Conservation (phyloP, 2,888 invertebrate species). For the Drosophila eohydei region DNA sequence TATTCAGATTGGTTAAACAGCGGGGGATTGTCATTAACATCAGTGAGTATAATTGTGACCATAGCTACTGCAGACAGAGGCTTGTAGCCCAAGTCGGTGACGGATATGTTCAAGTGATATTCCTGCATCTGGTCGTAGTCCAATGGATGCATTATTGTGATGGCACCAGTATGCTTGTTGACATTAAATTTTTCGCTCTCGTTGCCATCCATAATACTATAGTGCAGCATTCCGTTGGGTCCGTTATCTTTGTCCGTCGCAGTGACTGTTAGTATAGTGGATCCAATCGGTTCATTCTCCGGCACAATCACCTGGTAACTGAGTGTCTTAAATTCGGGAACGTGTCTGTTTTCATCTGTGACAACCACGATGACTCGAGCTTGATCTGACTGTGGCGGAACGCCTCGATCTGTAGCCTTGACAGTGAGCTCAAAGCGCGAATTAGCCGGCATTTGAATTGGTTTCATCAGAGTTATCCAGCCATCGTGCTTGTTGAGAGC, state of each 20-base stretch:
- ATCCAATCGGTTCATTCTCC: constrained; percentile 95
- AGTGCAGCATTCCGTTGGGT: constrained; percentile 95
- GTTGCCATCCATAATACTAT: constrained; percentile 93
- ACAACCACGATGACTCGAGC: constrained; percentile 90
- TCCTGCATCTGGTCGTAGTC: constrained; percentile 95
- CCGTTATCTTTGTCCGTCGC: constrained; percentile 95
- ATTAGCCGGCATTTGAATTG: constrained; percentile 86
- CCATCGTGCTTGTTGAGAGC: constrained; percentile 91
- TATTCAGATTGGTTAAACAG: constrained; percentile 92
- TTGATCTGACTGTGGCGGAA: constrained; percentile 93
- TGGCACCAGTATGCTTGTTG: constrained; percentile 90
- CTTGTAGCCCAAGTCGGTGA: constrained; percentile 93
- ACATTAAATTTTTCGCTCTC: constrained; percentile 92
- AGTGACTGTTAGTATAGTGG: constrained; percentile 92
- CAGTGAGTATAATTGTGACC: constrained; percentile 93
- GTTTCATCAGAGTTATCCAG: constrained; percentile 91
- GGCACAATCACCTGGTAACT: constrained; percentile 96
- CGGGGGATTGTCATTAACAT: constrained; percentile 97
- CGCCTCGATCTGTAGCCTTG: constrained; percentile 93
- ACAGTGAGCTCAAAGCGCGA: constrained; percentile 89
- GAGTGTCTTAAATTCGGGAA: constrained; percentile 92
- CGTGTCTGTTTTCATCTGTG: constrained; percentile 92
- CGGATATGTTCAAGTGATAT: constrained; percentile 94
- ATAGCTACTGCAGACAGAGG: constrained; percentile 91
- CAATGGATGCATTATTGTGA: constrained; percentile 91